Percentiles rank a stretch among this genome's conserved stretches.
phyloP scores from a whole-genome alignment of 2,113 vertebrate species.

The Butorides virescens region DNA sequence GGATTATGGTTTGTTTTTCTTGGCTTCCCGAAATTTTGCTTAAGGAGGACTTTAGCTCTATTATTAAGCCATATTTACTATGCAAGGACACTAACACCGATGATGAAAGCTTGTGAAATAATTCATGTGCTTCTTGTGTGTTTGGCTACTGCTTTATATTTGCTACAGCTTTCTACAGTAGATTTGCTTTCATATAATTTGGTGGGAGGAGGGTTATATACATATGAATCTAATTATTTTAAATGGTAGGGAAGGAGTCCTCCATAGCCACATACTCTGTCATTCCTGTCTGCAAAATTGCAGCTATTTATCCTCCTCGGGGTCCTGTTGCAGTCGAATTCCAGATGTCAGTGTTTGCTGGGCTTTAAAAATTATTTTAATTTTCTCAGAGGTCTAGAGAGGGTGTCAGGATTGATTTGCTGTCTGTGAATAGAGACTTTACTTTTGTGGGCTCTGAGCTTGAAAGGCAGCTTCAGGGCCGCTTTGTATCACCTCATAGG shows the following conservation, averaged over 20 bases:
- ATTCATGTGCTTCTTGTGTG: neutral
- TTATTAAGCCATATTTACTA: neutral
- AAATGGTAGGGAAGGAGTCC: neutral
- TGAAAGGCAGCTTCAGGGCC: neutral
- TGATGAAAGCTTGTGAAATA: neutral
- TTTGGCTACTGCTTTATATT: neutral
- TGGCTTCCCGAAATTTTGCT: neutral
- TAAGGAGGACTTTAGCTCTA: neutral
- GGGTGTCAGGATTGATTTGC: conserved; percentile 4
- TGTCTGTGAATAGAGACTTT: neutral
- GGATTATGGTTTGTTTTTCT: conserved; percentile 37
- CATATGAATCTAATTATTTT: neutral
- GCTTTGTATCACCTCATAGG: neutral
- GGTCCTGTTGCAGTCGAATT: neutral
- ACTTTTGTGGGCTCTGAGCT: neutral
- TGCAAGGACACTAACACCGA: neutral
- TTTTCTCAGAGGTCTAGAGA: conserved; percentile 19
- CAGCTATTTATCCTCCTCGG: neutral
- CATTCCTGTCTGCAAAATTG: conserved; percentile 38
- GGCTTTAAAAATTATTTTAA: conserved; percentile 29
- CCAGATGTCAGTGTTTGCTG: conserved; percentile 23
- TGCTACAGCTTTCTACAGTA: neutral
- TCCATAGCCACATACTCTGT: neutral
- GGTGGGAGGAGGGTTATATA: neutral
- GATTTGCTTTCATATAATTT: neutral